Conservation (phyloP, 2,888 invertebrate genomes). For the Tenthredo livida region DNA sequence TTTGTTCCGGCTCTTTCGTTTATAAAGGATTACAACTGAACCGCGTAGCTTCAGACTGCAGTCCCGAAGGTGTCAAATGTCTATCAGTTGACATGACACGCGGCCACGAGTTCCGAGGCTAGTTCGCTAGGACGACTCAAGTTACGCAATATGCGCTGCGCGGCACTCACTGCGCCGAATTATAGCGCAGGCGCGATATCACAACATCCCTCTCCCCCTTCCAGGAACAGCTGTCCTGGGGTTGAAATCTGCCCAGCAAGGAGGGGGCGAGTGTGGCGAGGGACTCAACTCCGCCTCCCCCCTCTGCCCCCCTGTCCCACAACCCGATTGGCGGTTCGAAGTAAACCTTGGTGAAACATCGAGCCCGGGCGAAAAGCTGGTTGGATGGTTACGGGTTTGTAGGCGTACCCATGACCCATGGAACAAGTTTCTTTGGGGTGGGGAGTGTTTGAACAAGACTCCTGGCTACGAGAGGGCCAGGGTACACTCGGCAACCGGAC, state of each 20-base stretch:
- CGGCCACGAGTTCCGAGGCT: slow-evolving; percentile 54
- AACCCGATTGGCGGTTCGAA: not conserved
- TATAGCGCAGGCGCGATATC: slow-evolving; percentile 5
- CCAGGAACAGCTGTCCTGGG: slow-evolving; percentile 38
- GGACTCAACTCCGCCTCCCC: not conserved
- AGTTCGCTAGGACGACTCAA: not conserved
- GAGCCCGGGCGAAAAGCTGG: slow-evolving; percentile 10
- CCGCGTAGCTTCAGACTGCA: not conserved
- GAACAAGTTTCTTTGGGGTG: slow-evolving; percentile 39
- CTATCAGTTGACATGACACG: slow-evolving; percentile 74
- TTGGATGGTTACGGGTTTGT: slow-evolving; percentile 1
- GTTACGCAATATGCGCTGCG: slow-evolving; percentile 35
- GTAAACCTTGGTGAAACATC: slow-evolving; percentile 16
- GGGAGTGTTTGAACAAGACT: slow-evolving; percentile 76
- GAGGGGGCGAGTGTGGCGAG: not conserved
- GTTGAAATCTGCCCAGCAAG: not conserved
- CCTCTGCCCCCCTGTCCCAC: not conserved
- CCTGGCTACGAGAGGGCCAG: slow-evolving; percentile 74
- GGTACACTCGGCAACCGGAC: slow-evolving; percentile 77
- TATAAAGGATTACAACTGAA: not conserved
- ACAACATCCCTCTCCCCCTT: not conserved
- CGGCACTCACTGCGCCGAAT: not conserved
- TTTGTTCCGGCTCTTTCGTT: not conserved
- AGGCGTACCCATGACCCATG: slow-evolving; percentile 23
- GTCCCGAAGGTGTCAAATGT: slow-evolving; percentile 67